Evolutionary conservation across 2,797 vertebrate species (phyloP).

Genomic region (Acanthurus tractus): DNA sequence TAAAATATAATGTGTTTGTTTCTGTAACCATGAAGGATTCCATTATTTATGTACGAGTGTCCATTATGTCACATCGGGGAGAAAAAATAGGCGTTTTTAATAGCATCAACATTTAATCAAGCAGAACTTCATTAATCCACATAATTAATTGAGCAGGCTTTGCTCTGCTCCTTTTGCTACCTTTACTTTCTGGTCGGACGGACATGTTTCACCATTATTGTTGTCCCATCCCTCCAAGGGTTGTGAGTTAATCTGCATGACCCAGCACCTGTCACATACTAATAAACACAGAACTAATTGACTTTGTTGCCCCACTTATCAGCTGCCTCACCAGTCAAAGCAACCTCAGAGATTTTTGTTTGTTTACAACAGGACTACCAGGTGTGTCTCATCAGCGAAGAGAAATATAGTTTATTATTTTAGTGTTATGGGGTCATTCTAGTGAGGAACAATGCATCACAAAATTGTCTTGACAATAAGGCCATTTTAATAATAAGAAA

Average conservation of each 20-base stretch:
- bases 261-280: slow-evolving; percentile 88
- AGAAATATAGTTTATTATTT: slow-evolving; percentile 61
- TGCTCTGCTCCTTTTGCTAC: slow-evolving; percentile 86
- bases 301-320: slow-evolving; percentile 83
- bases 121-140: slow-evolving; percentile 89
- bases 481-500: background rate
- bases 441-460: slow-evolving; percentile 26
- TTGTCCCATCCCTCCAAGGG: slow-evolving; percentile 87
- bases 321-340: slow-evolving; percentile 72
- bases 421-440: slow-evolving; percentile 47
- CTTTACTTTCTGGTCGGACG: slow-evolving; percentile 88
- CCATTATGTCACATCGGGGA: slow-evolving; percentile 80
- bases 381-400: slow-evolving; percentile 66
- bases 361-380: slow-evolving; percentile 69
- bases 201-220: slow-evolving; percentile 87
- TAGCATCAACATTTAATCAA: slow-evolving; percentile 87
- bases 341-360: slow-evolving; percentile 72
- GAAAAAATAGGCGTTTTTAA: slow-evolving; percentile 82
- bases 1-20: slow-evolving; percentile 79
- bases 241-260: slow-evolving; percentile 89
- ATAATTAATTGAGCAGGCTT: slow-evolving; percentile 89
- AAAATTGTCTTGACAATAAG: slow-evolving; percentile 18
- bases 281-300: slow-evolving; percentile 90
- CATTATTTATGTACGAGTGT: slow-evolving; percentile 86
- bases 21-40: slow-evolving; percentile 82